Evolutionary conservation across 1,140 invertebrate species (phyloP).

Genomic region (Drosophila sturtevanti): DNA sequence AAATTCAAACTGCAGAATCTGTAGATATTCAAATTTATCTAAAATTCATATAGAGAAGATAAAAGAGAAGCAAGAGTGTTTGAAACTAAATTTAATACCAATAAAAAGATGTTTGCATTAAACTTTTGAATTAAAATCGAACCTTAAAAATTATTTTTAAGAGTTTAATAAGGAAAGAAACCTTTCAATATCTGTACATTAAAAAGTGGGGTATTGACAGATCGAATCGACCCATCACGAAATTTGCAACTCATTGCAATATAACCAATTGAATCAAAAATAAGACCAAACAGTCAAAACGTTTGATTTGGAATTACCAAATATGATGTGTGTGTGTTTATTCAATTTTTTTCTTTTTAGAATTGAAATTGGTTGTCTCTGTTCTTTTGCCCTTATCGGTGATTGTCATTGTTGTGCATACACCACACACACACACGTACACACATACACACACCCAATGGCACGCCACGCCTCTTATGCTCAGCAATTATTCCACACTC

Average conservation of each 20-base stretch:
- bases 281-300: not conserved
- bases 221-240: not conserved
- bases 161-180: too few relatives aligned
- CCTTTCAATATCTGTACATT: too few relatives aligned
- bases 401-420: constrained; percentile 8
- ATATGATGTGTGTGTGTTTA: constrained; percentile 1
- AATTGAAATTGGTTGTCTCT: not conserved
- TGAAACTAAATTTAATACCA: too few relatives aligned
- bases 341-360: not conserved
- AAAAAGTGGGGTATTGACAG: not conserved
- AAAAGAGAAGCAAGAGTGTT: too few relatives aligned
- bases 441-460: not conserved
- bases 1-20: not conserved
- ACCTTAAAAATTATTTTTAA: too few relatives aligned
- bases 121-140: too few relatives aligned
- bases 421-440: not conserved
- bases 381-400: not conserved
- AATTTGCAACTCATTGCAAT: not conserved
- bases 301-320: constrained; percentile 12
- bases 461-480: constrained; percentile 29
- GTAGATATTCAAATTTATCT: too few relatives aligned
- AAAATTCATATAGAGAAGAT: too few relatives aligned
- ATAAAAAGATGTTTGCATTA: too few relatives aligned
- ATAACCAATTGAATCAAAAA: not conserved
- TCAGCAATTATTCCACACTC: constrained; percentile 5